Conservation (phyloP, 1,140 invertebrate genomes). For the Calycopis cecrops region DNA sequence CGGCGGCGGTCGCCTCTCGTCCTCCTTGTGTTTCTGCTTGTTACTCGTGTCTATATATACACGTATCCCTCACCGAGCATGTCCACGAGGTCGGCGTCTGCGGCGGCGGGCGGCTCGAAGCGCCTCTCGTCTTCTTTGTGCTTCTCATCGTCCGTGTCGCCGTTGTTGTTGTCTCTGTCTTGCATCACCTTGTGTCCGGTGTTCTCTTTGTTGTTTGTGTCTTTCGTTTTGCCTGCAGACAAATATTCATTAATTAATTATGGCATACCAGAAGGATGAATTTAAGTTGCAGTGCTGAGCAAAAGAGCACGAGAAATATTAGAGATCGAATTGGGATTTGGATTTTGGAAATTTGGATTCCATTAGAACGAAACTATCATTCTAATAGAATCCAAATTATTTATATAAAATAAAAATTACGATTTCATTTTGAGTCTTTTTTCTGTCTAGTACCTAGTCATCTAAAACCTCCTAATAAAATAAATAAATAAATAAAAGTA, state of each 20-base stretch:
- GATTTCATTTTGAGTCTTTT: no score
- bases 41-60: neutral
- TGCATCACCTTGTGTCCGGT: constrained; percentile 59
- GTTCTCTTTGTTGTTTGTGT: constrained; percentile 66
- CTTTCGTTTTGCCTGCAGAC: constrained; percentile 70
- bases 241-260: neutral
- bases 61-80: constrained; percentile 80
- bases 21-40: constrained; percentile 81
- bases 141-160: constrained; percentile 80
- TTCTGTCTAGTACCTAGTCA: no score
- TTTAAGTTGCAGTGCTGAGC: neutral
- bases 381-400: no score
- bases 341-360: no score
- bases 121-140: constrained; percentile 87
- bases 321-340: no score
- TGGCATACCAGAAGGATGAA: no score
- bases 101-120: constrained; percentile 92
- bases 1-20: constrained; percentile 86
- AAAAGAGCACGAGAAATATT: constrained; percentile 1
- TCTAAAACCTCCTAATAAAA: no score
- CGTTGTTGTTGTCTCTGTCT: constrained; percentile 78
- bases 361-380: no score
- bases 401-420: no score
- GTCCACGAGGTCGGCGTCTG: constrained; percentile 95
- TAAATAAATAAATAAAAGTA: no score